Evolutionary conservation across 2,113 vertebrate genomes (phyloP), one percentile per base, ranked within the genome.

Genomic region (Pomatorhinus ruficollis): DNA sequence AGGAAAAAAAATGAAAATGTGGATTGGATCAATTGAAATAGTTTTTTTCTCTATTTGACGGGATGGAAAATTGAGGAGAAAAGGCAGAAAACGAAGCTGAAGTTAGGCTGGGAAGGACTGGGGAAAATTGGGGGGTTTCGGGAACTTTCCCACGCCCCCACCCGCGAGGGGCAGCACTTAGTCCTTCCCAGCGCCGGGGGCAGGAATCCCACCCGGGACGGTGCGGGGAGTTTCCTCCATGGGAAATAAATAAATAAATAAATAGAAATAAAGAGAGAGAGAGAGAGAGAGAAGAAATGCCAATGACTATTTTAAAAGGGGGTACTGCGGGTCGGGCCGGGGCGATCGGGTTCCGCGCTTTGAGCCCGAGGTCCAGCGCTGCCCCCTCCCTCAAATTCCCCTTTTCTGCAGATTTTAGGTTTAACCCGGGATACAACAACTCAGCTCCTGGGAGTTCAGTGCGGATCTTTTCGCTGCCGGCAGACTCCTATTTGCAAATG

Each of bases 381-480:
- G 44, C 6, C 13, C 14, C 12, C 13, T 8, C 13, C 1, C 14
- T 6, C 8, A 33, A 14, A 49, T 2, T 2, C 2, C 15, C 6
- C 5, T 61, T 92, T 54, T 8, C 20, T 50, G 30, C 45, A 25
- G 7, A 13, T 65, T 93, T 75, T 12, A 27, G 24, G 44, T 53
- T 82, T n/a, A 74, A 63, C 12, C 7, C 14, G 12, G 17, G 9
- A 31, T 64, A 47, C 81, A 92, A 25, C 31, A 71, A 30, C 17
- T 37, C 72, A 1, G 39, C 4, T 12, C 16, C 63, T 6, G 22
- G 17, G 15, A 25, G 23, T 54, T 37, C 7, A 5, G 5, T 6
- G 9, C 40, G 35, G 49, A 22, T 24, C 28, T 76, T 70, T 35
- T 9, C 8, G 23, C 40, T 54, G 40, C 39, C 30, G 31, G 31